These are phyloP conservation scores for Apocrypta bakeri DNA, from an alignment of 1,140 invertebrate genomes.

Conservation along the genomic window DNA sequence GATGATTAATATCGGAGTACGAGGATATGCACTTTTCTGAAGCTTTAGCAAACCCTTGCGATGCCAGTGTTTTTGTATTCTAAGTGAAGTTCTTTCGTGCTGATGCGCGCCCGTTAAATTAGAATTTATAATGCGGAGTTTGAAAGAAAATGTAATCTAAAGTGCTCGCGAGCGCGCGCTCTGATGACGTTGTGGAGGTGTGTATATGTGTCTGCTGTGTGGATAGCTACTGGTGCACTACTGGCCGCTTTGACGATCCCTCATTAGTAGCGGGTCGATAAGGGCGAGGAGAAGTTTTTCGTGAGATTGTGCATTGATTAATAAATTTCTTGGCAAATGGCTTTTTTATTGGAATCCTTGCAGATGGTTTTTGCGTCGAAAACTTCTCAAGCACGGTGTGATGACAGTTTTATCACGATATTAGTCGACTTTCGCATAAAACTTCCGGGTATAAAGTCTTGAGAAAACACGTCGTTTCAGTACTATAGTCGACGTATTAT, in stretches of 20 bases:
- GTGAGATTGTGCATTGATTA: constrained; percentile 14
- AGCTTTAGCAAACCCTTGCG: neutral
- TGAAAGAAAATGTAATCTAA: constrained; percentile 27
- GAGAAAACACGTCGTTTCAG: no score
- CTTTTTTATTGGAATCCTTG: neutral
- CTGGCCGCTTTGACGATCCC: neutral
- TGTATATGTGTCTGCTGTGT: neutral
- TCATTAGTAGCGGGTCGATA: constrained; percentile 15
- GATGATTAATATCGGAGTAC: neutral
- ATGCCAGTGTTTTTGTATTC: constrained; percentile 15
- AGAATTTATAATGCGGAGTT: constrained; percentile 31
- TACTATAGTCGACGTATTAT: no score
- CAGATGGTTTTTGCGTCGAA: no score
- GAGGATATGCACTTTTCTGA: neutral
- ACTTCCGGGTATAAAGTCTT: no score
- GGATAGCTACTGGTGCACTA: no score
- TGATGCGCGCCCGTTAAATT: neutral
- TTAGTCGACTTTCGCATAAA: no score
- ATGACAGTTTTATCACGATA: neutral
- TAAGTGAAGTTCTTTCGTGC: constrained; percentile 6
- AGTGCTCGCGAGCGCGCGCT: neutral
- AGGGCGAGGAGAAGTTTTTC: neutral
- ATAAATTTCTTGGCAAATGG: constrained; percentile 1
- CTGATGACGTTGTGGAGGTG: neutral
- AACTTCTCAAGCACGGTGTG: neutral